Percentiles rank a stretch among this genome's conserved stretches.
Conservation (phyloP, 2,113 vertebrate genomes). For the Cercopithecus mona region DNA sequence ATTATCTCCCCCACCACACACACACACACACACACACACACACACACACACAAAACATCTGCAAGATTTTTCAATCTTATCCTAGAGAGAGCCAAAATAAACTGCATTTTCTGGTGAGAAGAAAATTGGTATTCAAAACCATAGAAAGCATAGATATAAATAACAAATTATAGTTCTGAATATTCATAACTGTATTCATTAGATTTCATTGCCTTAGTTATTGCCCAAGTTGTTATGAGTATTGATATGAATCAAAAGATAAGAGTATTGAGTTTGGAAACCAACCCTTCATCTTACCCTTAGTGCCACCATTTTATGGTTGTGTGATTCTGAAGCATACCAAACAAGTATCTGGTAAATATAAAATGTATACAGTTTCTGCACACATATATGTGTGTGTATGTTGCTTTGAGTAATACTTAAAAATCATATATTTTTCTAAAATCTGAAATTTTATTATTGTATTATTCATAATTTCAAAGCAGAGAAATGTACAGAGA, state of each 20-base stretch:
- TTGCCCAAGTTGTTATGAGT: neutral
- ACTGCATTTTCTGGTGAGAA: neutral
- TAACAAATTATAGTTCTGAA: neutral
- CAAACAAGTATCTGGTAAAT: neutral
- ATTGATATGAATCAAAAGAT: neutral
- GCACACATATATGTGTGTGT: neutral
- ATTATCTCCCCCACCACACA: accelerated
- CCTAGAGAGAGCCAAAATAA: neutral
- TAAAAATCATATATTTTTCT: neutral
- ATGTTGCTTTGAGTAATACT: neutral
- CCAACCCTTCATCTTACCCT: neutral
- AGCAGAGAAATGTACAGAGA: neutral
- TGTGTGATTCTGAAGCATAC: neutral
- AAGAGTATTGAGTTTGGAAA: neutral
- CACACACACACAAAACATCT: neutral
- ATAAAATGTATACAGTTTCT: neutral
- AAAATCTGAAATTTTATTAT: neutral
- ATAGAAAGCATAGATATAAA: neutral
- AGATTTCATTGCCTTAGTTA: no score
- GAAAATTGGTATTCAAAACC: neutral
- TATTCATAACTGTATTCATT: neutral
- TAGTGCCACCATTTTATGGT: no score
- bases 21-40: no score
- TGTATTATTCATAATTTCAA: neutral
- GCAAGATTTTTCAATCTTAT: neutral